phyloP scores from a whole-genome alignment of 2,888 invertebrate species.

The Heliothis peltigera region DNA sequence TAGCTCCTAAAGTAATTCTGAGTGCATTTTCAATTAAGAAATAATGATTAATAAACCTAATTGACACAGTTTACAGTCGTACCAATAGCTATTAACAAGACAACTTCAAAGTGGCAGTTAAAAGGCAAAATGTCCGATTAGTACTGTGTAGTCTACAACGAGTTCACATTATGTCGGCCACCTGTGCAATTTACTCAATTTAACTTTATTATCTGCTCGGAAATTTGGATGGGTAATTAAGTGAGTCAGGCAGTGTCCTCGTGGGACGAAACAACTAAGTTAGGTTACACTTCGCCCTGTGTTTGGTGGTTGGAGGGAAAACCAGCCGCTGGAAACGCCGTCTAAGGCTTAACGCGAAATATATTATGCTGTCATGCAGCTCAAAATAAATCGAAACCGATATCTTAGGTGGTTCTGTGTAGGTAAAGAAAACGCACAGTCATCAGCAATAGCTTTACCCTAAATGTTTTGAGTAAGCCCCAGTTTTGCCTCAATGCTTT shows the following conservation, averaged over 20 bases:
- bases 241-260: constrained; percentile 69
- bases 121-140: constrained; percentile 69
- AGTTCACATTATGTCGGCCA: constrained; percentile 71
- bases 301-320: constrained; percentile 59
- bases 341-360: constrained; percentile 52
- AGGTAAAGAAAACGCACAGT: background rate
- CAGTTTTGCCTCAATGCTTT: background rate
- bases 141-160: constrained; percentile 65
- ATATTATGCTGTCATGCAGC: constrained; percentile 28
- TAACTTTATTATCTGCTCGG: constrained; percentile 79
- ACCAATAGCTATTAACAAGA: constrained; percentile 51
- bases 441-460: background rate
- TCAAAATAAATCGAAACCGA: constrained; percentile 31
- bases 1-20: background rate
- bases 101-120: constrained; percentile 67
- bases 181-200: constrained; percentile 83
- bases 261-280: constrained; percentile 64
- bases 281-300: constrained; percentile 67
- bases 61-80: constrained; percentile 30
- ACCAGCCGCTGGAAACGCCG: constrained; percentile 36
- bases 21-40: constrained; percentile 35
- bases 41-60: constrained; percentile 30
- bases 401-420: background rate
- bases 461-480: background rate
- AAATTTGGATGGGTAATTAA: constrained; percentile 79